Evolutionary conservation across 30 jellyfish, hydroid and myxozoan genomes (phyloP).

Genomic region (Mastigias papua): DNA sequence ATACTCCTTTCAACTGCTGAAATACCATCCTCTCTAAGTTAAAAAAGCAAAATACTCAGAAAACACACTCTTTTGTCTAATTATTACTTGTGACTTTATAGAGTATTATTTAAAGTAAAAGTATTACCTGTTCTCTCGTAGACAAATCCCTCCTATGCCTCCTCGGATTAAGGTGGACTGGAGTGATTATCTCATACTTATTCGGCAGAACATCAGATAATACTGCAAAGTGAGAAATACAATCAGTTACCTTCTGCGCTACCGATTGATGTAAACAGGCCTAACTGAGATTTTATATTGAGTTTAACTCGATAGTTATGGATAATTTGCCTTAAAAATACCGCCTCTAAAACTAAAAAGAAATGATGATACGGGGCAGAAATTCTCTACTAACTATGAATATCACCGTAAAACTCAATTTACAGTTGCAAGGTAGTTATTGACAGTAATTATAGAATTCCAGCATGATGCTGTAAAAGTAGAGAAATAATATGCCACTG

Average conservation of each 20-base stretch:
- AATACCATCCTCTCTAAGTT: not conserved
- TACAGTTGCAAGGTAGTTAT: no score
- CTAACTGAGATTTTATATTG: no score
- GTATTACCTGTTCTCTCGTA: conserved; percentile 48
- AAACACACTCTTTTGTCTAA: not conserved
- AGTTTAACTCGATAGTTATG: no score
- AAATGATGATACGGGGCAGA: not conserved
- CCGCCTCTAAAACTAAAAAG: not conserved
- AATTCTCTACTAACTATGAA: no score
- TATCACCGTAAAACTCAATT: no score
- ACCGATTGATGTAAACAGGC: not conserved
- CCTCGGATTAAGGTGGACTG: conserved; percentile 62
- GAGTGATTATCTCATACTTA: conserved; percentile 24
- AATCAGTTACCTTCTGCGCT: not conserved
- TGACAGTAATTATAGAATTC: no score
- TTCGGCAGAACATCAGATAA: conserved; percentile 35
- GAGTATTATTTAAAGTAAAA: not conserved
- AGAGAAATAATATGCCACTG: no score
- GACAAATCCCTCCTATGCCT: conserved; percentile 68
- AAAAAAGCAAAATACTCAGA: not conserved
- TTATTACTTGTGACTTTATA: not conserved
- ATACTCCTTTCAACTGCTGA: not conserved
- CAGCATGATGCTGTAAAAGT: no score
- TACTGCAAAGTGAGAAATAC: conserved; percentile 2
- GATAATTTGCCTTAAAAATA: not conserved